Base-by-base conservation (phyloP, 2,113 vertebrate genomes). In the Zapornia atra region DNA sequence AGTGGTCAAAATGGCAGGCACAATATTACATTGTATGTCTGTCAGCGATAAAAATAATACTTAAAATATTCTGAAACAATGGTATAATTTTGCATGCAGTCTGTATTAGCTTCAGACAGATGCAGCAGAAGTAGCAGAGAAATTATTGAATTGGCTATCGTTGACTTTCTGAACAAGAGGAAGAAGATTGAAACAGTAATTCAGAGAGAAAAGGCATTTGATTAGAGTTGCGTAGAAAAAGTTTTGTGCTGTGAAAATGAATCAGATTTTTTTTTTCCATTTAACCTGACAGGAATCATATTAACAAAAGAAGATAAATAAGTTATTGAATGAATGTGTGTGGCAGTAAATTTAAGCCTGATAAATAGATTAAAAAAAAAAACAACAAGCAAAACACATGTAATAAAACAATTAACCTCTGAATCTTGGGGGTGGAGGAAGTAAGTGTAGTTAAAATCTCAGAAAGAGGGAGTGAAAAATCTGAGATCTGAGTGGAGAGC, bases 381-480 rank as follows among this genome's bases (percentile, higher is more conserved):
- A 48, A 22, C 48, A 48, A 48, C 48, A 48, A 48, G 11, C 21
- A 48, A 48, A 48, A 48, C 48, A 22, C 4, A 24, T 29, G 15
- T 5, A 63, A 29, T 54, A 16, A 40, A 75, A 25, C 17, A 61
- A 69, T 51, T 75, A 57, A 22, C 46, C 16, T 77, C 36, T 59
- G 56, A 8, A 73, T 86, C 25, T 81, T 6, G 4, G 15, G 7
- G 12, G 8, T 0, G 0, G 9, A 12, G 31, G 4, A 16, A 31
- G 1, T 10, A 57, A 56, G 9, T 56, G 5, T 8, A 38, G 9
- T 48, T 80, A 84, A 91, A 78, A 61, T 34, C 3, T 36, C 22
- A 73, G 20, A 70, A 84, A 84, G 5, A 65, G 2, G 4, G 28
- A 66, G 40, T 48, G n/a, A 91, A 70, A 84, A 81, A 78, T 34